These are phyloP conservation scores for Typhlomys cinereus DNA, from an alignment of 2,113 vertebrate genomes.

Conservation along the genomic window DNA sequence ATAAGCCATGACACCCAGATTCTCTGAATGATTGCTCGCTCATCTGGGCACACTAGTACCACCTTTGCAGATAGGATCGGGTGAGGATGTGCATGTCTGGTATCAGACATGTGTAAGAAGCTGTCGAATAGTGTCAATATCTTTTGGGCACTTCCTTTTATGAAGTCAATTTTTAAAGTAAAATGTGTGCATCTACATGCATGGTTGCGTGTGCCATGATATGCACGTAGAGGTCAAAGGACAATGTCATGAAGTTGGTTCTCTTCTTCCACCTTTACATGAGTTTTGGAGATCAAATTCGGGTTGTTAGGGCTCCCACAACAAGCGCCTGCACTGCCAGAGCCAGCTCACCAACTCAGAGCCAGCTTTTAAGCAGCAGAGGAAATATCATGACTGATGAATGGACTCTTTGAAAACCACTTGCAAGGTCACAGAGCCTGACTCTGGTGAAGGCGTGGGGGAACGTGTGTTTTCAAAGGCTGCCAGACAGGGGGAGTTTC, in stretches of 20 bases:
- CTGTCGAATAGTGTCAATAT: neutral
- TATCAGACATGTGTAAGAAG: no score
- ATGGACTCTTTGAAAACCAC: neutral
- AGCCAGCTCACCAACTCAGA: neutral
- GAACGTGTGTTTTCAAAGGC: neutral
- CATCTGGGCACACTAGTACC: neutral
- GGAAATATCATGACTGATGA: neutral
- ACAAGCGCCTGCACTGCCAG: no score
- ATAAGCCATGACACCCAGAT: neutral
- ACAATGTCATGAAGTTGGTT: no score
- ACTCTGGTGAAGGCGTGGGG: neutral
- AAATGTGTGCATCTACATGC: no score
- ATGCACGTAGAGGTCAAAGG: no score
- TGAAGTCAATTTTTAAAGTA: neutral
- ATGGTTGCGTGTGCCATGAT: no score
- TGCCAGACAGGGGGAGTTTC: neutral
- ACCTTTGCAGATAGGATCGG: neutral
- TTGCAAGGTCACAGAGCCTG: neutral
- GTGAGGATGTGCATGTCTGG: neutral
- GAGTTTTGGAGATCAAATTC: no score
- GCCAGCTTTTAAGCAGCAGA: no score
- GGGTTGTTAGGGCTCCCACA: no score
- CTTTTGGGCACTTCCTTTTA: neutral
- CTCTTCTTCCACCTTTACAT: no score
- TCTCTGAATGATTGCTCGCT: neutral